A percentile compares a stretch with the other conserved stretches of the same genome.
phyloP scores from a whole-genome alignment of 1,140 invertebrate species.

The Holcopasites calliopsidis region DNA sequence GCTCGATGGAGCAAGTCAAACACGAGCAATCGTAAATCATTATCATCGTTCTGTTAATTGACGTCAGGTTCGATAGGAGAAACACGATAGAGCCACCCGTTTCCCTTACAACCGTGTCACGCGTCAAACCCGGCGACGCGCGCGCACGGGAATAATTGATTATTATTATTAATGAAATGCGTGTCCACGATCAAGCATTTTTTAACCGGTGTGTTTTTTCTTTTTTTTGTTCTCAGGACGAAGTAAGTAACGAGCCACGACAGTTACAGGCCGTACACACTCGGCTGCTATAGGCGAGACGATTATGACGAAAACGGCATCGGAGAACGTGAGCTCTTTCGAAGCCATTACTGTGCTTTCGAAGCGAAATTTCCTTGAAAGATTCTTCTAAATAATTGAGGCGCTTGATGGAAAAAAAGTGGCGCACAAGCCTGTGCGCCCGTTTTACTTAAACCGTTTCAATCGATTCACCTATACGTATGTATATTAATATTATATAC shows the following conservation, averaged over 20 bases:
- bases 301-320: conserved; percentile 60
- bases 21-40: conserved; percentile 29
- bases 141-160: conserved; percentile 36
- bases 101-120: conserved; percentile 6
- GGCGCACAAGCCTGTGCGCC: too few relatives aligned
- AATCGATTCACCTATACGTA: too few relatives aligned
- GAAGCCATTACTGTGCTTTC: conserved; percentile 48
- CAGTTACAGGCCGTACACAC: conserved; percentile 44
- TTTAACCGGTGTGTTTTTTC: conserved; percentile 71
- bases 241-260: conserved; percentile 76
- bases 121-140: not conserved
- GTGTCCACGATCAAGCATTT: conserved; percentile 52
- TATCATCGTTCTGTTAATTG: conserved; percentile 39
- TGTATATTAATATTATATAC: too few relatives aligned
- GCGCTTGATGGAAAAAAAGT: too few relatives aligned
- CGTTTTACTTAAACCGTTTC: too few relatives aligned
- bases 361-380: too few relatives aligned
- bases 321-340: conserved; percentile 61
- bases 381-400: too few relatives aligned
- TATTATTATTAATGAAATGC: conserved; percentile 59
- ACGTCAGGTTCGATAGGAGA: conserved; percentile 22
- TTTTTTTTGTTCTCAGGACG: conserved; percentile 78
- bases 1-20: not conserved
- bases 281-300: conserved; percentile 56
- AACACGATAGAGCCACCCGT: conserved; percentile 2